Percentiles rank a stretch among this genome's conserved stretches.
phyloP scores from a whole-genome alignment of 2,113 vertebrate species.

The Odocoileus hemionus region DNA sequence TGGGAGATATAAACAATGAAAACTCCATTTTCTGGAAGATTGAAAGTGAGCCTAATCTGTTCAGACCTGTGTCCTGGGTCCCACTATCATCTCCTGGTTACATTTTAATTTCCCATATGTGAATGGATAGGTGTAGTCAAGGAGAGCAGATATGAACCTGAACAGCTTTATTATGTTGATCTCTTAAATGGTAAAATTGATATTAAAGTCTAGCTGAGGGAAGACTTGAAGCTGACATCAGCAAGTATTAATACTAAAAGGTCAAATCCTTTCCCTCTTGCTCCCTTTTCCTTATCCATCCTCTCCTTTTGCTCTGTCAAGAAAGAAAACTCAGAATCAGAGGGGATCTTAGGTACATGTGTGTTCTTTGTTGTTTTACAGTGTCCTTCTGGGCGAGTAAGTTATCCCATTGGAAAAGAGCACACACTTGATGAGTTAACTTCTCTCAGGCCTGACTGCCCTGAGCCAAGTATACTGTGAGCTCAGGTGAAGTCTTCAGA shows the following conservation, averaged over 20 bases:
- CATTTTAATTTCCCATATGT: conserved; percentile 50
- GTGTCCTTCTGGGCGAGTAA: not conserved
- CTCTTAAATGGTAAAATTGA: conserved; percentile 30
- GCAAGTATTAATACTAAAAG: not conserved
- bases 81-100: not conserved
- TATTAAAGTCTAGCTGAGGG: conserved; percentile 10
- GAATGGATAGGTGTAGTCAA: conserved; percentile 5
- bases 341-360: not conserved
- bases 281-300: not conserved
- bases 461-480: not conserved
- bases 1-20: conserved; percentile 72
- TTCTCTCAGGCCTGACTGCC: not conserved
- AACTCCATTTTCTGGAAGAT: conserved; percentile 71
- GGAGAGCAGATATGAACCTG: not conserved
- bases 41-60: conserved; percentile 61
- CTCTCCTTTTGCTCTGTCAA: not conserved
- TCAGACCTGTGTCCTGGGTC: not conserved
- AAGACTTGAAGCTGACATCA: not conserved
- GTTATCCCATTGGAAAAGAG: not conserved
- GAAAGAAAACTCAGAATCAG: not conserved
- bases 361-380: not conserved
- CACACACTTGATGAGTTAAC: not conserved
- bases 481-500: not conserved
- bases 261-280: not conserved
- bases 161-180: not conserved